These are phyloP conservation scores for Solenopsis fugax DNA, from an alignment of 1,140 invertebrate species.

Conservation along the genomic window DNA sequence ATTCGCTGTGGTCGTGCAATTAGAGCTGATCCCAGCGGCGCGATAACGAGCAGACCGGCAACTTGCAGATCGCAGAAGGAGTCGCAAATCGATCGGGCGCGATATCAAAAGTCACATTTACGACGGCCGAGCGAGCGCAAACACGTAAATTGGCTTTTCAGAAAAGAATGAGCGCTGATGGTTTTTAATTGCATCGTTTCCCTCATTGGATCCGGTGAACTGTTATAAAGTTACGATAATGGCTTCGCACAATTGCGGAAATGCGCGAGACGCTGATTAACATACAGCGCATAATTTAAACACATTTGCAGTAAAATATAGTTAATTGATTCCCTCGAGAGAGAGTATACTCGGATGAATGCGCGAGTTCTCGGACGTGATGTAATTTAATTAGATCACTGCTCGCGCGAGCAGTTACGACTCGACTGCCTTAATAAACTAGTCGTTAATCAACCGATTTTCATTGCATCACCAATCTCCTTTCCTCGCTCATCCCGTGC, in stretches of 20 bases:
- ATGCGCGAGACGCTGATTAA: not conserved
- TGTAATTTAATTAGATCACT: slow-evolving; percentile 54
- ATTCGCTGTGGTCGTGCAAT: slow-evolving; percentile 17
- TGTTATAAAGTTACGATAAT: not conserved
- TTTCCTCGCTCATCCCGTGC: not conserved
- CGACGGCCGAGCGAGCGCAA: not conserved
- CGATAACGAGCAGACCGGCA: slow-evolving; percentile 4
- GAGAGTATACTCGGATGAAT: not conserved
- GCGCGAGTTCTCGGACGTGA: slow-evolving; percentile 6
- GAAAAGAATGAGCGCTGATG: not conserved
- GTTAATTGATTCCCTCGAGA: slow-evolving; percentile 46
- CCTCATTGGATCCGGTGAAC: not conserved
- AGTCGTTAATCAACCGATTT: slow-evolving; percentile 48
- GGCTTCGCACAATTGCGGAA: slow-evolving; percentile 1
- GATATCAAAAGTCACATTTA: slow-evolving; percentile 14
- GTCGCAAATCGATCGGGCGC: not conserved
- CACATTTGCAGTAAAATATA: slow-evolving; percentile 1
- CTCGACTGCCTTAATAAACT: slow-evolving; percentile 23
- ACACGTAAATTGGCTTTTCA: not conserved
- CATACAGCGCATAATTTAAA: slow-evolving; percentile 7
- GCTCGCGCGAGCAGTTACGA: not conserved
- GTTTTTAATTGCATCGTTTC: not conserved
- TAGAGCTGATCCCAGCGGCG: slow-evolving; percentile 25
- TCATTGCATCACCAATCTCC: slow-evolving; percentile 32
- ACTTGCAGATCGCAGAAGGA: not conserved